These are phyloP conservation scores for Campoletis raptor DNA, from an alignment of 2,888 invertebrate species.

Conservation along the genomic window DNA sequence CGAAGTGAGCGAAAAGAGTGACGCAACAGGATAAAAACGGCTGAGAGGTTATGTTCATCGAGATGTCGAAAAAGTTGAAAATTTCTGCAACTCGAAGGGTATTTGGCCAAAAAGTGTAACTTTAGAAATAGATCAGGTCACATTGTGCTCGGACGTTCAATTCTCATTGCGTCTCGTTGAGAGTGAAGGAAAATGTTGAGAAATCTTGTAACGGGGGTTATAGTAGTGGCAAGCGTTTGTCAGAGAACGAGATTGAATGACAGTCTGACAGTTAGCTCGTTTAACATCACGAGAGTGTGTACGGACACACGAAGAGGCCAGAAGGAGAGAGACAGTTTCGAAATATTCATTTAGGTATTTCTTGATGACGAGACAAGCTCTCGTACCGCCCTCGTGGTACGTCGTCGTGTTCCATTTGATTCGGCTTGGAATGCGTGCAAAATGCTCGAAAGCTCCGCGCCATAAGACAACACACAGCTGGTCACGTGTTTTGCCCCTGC, in stretches of 20 bases:
- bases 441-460: slow-evolving; percentile 69
- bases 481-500: slow-evolving; percentile 72
- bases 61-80: neutral
- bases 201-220: slow-evolving; percentile 51
- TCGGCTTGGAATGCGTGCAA: slow-evolving; percentile 78
- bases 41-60: neutral
- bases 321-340: neutral
- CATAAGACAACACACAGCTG: slow-evolving; percentile 76
- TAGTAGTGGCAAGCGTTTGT: slow-evolving; percentile 54
- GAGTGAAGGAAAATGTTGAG: slow-evolving; percentile 63
- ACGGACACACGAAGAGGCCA: slow-evolving; percentile 15
- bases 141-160: slow-evolving; percentile 71
- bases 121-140: slow-evolving; percentile 78
- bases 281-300: slow-evolving; percentile 77
- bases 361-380: slow-evolving; percentile 37
- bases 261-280: slow-evolving; percentile 82
- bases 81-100: slow-evolving; percentile 47
- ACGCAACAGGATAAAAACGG: neutral
- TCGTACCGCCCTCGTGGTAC: slow-evolving; percentile 41
- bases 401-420: slow-evolving; percentile 74
- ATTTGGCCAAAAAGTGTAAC: slow-evolving; percentile 72
- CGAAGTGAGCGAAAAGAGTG: neutral
- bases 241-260: slow-evolving; percentile 76
- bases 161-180: slow-evolving; percentile 43
- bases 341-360: slow-evolving; percentile 16